phyloP scores from a whole-genome alignment of 2,113 vertebrate genomes.

The Ctenomys sociabilis region DNA sequence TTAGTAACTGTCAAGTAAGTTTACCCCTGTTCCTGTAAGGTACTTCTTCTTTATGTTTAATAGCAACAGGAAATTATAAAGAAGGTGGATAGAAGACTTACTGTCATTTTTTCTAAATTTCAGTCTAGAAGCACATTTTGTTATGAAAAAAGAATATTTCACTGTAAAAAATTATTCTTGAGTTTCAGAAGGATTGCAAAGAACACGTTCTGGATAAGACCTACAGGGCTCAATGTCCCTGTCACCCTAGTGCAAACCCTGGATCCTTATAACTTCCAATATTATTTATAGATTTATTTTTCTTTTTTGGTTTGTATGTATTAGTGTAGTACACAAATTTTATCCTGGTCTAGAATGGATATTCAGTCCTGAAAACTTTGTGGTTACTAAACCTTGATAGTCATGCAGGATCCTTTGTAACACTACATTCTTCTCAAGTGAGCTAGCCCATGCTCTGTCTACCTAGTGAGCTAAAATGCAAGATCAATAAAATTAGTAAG shows the following conservation, averaged over 20 bases:
- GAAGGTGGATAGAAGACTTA: not conserved
- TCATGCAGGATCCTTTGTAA: not conserved
- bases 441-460: not conserved
- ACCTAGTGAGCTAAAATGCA: not conserved
- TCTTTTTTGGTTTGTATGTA: not conserved
- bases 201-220: not conserved
- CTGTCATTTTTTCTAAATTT: not conserved
- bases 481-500: not conserved
- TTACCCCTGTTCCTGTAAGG: not conserved
- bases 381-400: not conserved
- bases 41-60: not conserved
- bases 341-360: not conserved
- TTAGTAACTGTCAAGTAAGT: not conserved
- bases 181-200: not conserved
- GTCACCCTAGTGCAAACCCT: not conserved
- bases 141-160: not conserved
- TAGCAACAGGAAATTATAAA: not conserved
- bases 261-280: not conserved
- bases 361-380: not conserved
- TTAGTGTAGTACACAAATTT: not conserved
- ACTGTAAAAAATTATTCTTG: not conserved
- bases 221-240: not conserved
- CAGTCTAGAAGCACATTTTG: not conserved
- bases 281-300: not conserved
- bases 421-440: not conserved